phyloP scores from a whole-genome alignment of 2,888 invertebrate genomes.

The Amphipyra tragopoginis region DNA sequence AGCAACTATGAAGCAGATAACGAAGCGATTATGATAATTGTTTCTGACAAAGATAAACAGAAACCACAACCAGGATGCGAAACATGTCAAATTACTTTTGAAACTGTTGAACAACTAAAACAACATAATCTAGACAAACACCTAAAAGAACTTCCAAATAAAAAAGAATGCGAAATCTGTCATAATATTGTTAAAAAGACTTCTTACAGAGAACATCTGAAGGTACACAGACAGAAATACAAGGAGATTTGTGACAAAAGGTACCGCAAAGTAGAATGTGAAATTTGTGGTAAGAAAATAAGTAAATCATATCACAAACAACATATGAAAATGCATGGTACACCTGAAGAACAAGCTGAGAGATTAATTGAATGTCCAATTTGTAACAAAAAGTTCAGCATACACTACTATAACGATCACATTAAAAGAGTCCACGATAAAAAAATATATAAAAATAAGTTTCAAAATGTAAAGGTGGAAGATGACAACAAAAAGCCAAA shows the following conservation, averaged over 20 bases:
- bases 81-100: slow-evolving; percentile 38
- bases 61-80: slow-evolving; percentile 39
- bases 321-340: slow-evolving; percentile 59
- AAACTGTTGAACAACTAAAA: slow-evolving; percentile 36
- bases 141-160: slow-evolving; percentile 24
- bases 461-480: slow-evolving; percentile 8
- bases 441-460: slow-evolving; percentile 5
- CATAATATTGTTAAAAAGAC: slow-evolving; percentile 42
- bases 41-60: slow-evolving; percentile 43
- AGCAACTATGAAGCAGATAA: slow-evolving; percentile 20
- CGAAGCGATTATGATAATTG: slow-evolving; percentile 47
- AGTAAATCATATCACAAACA: slow-evolving; percentile 57
- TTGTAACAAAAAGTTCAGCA: slow-evolving; percentile 51
- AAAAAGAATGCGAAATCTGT: slow-evolving; percentile 60
- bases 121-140: slow-evolving; percentile 35
- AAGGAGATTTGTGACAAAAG: slow-evolving; percentile 41
- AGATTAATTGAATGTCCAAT: slow-evolving; percentile 48
- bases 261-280: slow-evolving; percentile 60
- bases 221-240: slow-evolving; percentile 55
- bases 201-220: slow-evolving; percentile 52
- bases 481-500: slow-evolving; percentile 5
- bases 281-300: slow-evolving; percentile 59
- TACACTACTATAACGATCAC: slow-evolving; percentile 53
- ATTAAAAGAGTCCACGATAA: slow-evolving; percentile 50
- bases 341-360: slow-evolving; percentile 47